Percentiles rank a stretch among this genome's conserved stretches.
phyloP scores from a whole-genome alignment of 2,113 vertebrate genomes.

The Uropsilus gracilis region DNA sequence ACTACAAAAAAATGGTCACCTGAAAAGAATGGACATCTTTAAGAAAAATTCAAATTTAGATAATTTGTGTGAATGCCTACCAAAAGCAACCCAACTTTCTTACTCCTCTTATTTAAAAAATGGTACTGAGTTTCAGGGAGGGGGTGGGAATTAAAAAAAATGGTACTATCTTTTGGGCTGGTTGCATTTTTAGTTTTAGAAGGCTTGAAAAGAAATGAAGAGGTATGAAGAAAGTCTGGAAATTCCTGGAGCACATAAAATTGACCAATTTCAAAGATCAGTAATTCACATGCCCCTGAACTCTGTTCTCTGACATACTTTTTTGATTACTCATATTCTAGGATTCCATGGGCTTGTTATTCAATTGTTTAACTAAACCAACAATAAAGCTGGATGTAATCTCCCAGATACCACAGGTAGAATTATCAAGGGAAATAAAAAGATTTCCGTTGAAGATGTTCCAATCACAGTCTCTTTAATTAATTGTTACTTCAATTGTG shows the following conservation, averaged over 20 bases:
- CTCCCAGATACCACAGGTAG: constrained; percentile 31
- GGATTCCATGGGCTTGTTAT: constrained; percentile 41
- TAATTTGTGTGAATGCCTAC: neutral
- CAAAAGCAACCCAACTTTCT: constrained; percentile 13
- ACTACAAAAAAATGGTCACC: constrained; percentile 38
- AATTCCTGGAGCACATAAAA: neutral
- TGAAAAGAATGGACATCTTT: constrained; percentile 36
- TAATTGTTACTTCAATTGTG: neutral
- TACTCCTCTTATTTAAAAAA: constrained; percentile 31
- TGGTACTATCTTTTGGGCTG: neutral
- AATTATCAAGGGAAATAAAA: constrained; percentile 49
- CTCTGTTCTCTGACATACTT: neutral
- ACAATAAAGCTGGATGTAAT: constrained; percentile 32
- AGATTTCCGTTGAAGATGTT: neutral
- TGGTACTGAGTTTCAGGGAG: too few relatives aligned
- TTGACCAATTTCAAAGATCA: constrained; percentile 14
- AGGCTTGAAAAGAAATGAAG: constrained; percentile 47
- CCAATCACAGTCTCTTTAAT: constrained; percentile 27
- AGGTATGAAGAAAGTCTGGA: constrained; percentile 35
- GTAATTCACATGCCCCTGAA: constrained; percentile 3
- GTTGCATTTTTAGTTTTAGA: constrained; percentile 46
- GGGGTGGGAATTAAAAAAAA: too few relatives aligned
- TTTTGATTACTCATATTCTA: constrained; percentile 38
- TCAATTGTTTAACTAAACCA: constrained; percentile 25
- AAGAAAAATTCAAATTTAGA: constrained; percentile 36